These are phyloP conservation scores for Smittia aterrima DNA, from an alignment of 2,888 invertebrate genomes.

Conservation along the genomic window DNA sequence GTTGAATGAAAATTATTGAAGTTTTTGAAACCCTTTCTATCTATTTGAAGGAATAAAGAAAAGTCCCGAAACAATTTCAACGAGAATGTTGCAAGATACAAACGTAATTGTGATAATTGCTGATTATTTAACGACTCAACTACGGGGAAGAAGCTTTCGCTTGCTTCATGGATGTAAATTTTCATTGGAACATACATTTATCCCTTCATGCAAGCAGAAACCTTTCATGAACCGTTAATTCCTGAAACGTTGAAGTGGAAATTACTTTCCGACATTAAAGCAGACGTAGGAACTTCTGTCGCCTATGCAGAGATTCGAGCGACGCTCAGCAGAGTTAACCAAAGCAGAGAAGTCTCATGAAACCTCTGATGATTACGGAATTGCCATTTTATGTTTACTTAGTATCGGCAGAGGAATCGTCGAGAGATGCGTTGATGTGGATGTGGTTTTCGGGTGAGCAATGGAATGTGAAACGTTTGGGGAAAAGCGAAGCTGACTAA, in stretches of 20 bases:
- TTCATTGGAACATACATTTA: not conserved
- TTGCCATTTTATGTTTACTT: slow-evolving; percentile 36
- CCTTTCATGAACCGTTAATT: slow-evolving; percentile 22
- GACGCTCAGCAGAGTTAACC: not conserved
- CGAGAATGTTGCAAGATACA: not conserved
- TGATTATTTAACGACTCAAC: slow-evolving; percentile 22
- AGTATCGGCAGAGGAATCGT: slow-evolving; percentile 17
- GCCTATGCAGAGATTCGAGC: slow-evolving; percentile 8
- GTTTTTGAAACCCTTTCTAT: no score
- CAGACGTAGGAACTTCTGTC: not conserved
- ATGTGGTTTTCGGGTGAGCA: slow-evolving; percentile 29
- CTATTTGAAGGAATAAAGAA: no score
- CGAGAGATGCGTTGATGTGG: slow-evolving; percentile 32
- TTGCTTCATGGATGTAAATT: slow-evolving; percentile 18
- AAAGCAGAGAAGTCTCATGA: not conserved
- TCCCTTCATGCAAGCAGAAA: slow-evolving; percentile 5
- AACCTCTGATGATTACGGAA: slow-evolving; percentile 39
- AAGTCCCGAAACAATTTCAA: no score
- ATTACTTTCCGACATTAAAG: slow-evolving; percentile 21
- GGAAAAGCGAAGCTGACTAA: not conserved
- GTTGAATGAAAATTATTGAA: no score
- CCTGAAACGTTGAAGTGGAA: slow-evolving; percentile 21
- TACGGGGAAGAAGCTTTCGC: not conserved
- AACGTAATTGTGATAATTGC: slow-evolving; percentile 27
- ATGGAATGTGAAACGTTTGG: slow-evolving; percentile 36